phyloP scores from a whole-genome alignment of 2,888 invertebrate species.

The Scelioninae gen. 2 region DNA sequence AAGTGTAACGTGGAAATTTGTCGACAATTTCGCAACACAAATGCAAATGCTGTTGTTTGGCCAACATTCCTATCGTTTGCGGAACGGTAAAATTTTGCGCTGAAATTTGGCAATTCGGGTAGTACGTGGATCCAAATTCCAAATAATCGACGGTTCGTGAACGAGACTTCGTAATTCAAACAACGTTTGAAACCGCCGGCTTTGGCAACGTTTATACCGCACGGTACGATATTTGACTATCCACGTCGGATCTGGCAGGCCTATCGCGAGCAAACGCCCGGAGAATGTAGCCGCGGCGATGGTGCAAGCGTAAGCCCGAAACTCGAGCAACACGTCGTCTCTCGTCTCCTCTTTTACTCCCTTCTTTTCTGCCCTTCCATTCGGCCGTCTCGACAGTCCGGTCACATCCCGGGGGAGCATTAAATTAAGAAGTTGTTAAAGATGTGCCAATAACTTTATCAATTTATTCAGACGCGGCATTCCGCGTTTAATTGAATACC shows the following conservation, averaged over 20 bases:
- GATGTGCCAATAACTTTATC: slow-evolving; percentile 9
- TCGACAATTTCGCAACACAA: slow-evolving; percentile 27
- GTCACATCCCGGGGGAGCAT: neutral
- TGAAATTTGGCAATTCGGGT: slow-evolving; percentile 49
- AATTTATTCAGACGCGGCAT: slow-evolving; percentile 3
- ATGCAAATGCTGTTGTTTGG: slow-evolving; percentile 43
- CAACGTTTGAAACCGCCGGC: slow-evolving; percentile 65
- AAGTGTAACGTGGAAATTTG: slow-evolving; percentile 23
- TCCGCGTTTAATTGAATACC: slow-evolving; percentile 11
- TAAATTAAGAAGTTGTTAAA: slow-evolving; percentile 28
- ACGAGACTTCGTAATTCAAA: slow-evolving; percentile 69
- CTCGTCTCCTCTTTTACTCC: neutral
- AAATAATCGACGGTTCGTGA: slow-evolving; percentile 62
- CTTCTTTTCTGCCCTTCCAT: no score
- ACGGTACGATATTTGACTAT: slow-evolving; percentile 56
- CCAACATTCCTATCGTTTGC: slow-evolving; percentile 48
- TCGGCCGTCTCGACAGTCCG: neutral
- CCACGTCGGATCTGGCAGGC: slow-evolving; percentile 35
- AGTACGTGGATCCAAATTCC: slow-evolving; percentile 57
- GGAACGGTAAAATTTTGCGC: slow-evolving; percentile 42
- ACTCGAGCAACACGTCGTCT: slow-evolving; percentile 10
- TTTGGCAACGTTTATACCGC: slow-evolving; percentile 63
- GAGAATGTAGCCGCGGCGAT: slow-evolving; percentile 55
- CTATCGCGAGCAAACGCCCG: slow-evolving; percentile 62
- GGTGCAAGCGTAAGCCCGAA: slow-evolving; percentile 49